Percentiles rank a stretch among this genome's conserved stretches.
phyloP scores from a whole-genome alignment of 2,113 vertebrate genomes.

The Apaloderma vittatum region DNA sequence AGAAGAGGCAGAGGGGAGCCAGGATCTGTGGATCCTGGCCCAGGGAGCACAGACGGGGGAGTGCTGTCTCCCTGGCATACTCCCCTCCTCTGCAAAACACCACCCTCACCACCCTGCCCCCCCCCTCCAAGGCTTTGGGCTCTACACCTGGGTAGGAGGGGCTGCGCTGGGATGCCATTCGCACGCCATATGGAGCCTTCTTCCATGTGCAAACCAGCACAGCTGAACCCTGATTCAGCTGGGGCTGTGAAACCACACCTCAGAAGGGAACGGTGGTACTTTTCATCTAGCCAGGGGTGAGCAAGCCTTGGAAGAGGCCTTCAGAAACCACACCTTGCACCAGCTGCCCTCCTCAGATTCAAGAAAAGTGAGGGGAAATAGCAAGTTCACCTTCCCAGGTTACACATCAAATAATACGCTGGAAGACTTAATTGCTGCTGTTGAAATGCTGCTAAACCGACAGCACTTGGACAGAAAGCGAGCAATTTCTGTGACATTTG shows the following conservation, averaged over 20 bases:
- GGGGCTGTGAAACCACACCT: neutral
- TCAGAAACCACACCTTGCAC: neutral
- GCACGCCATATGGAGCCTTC: slow-evolving; percentile 40
- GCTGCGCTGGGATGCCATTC: neutral
- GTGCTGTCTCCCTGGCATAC: slow-evolving; percentile 47
- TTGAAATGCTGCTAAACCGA: neutral
- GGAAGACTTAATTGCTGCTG: neutral
- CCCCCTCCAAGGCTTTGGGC: neutral
- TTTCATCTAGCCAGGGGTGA: neutral
- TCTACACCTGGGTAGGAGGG: slow-evolving; percentile 41
- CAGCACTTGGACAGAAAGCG: neutral
- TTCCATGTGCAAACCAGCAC: slow-evolving; percentile 5
- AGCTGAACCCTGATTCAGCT: slow-evolving; percentile 25
- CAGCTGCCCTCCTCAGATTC: neutral
- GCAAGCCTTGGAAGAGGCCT: neutral
- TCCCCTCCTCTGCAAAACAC: neutral
- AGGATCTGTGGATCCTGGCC: slow-evolving; percentile 64
- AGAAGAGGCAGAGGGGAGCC: slow-evolving; percentile 64
- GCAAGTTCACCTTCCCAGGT: neutral
- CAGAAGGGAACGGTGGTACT: accelerated
- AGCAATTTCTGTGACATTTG: neutral
- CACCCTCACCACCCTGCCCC: neutral
- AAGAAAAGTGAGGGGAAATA: neutral
- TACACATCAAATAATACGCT: accelerated
- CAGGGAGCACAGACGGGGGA: slow-evolving; percentile 61